Base-by-base conservation (phyloP, 2,797 vertebrate genomes). In the Morelia viridis region DNA sequence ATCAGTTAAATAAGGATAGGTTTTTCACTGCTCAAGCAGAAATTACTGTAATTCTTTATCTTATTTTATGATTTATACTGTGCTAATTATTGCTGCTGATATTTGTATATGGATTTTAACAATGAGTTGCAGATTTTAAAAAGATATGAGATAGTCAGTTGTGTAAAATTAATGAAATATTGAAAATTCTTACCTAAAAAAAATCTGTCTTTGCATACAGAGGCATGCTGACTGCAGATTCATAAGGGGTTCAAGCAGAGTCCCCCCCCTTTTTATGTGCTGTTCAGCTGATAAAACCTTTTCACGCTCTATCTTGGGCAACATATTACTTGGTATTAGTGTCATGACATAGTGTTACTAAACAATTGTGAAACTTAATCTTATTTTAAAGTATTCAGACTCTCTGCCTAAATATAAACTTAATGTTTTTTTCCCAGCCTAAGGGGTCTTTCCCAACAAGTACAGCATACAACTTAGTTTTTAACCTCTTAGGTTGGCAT, bases 401-500 rank as follows among this genome's bases (percentile, higher is more conserved):
- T 13, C 24, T 31, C 6, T 58, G 10, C 22, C 86, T 64, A 31
- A 83, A 56, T 88, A 22, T 31, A 57, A 88, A 35, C 26, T 61
- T 24, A 88, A 53, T 35, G 56, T 58, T 87, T 19, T 22, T 13
- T 61, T 26, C 35, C 9, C 22, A 61, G 56, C 22, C 50, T 9
- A 64, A 1, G 15, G 57, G 58, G 1, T 31, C 92, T 88, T 90
- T 84, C 87, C 56, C 31, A 60, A 87, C 90, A 12, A 90, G 26
- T 50, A 3, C 35, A 56, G 22, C 83, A 56, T 24, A 62, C 88
- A 68, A 89, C 17, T 71, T 76, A 22, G 10, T 8, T 24, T 93
- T 94, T 80, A 91, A 87, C 88, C 85, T 50, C 53, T 85, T 92
- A 24, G 13, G 88, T 64, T 41, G 86, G 65, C 91, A 91, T 84